These are phyloP conservation scores for Saturnia japonica DNA, from an alignment of 2,888 invertebrate genomes.

Conservation along the genomic window DNA sequence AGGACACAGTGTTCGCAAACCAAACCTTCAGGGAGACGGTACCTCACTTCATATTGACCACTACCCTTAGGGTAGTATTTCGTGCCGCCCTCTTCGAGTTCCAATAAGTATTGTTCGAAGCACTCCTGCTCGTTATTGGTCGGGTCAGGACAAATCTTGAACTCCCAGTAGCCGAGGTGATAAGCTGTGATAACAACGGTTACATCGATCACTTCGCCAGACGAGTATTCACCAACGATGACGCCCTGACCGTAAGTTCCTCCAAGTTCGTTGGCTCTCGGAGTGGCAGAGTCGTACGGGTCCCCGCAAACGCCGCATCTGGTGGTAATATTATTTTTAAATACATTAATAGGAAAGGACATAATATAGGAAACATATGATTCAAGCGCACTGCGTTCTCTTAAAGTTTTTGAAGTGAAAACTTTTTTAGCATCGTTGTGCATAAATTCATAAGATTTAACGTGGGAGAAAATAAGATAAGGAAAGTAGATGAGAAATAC, in stretches of 20 bases:
- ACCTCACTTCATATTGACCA: constrained; percentile 85
- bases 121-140: constrained; percentile 86
- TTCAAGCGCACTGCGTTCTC: too few relatives aligned
- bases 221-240: constrained; percentile 83
- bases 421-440: too few relatives aligned
- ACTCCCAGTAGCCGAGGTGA: constrained; percentile 92
- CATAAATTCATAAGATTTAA: too few relatives aligned
- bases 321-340: constrained; percentile 11
- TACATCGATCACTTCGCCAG: constrained; percentile 84
- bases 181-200: constrained; percentile 90
- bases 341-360: too few relatives aligned
- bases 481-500: too few relatives aligned
- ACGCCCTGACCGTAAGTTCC: constrained; percentile 90
- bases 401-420: too few relatives aligned
- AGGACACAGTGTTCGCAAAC: constrained; percentile 90
- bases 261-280: constrained; percentile 90
- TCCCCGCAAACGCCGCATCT: constrained; percentile 93
- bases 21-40: constrained; percentile 82
- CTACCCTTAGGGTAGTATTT: constrained; percentile 87
- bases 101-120: constrained; percentile 85
- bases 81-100: constrained; percentile 76
- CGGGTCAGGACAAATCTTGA: constrained; percentile 89
- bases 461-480: too few relatives aligned
- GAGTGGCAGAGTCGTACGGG: constrained; percentile 85
- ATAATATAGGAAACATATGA: too few relatives aligned